Evolutionary conservation across 1,140 invertebrate genomes (phyloP).

Genomic region (Camponotus floridanus): DNA sequence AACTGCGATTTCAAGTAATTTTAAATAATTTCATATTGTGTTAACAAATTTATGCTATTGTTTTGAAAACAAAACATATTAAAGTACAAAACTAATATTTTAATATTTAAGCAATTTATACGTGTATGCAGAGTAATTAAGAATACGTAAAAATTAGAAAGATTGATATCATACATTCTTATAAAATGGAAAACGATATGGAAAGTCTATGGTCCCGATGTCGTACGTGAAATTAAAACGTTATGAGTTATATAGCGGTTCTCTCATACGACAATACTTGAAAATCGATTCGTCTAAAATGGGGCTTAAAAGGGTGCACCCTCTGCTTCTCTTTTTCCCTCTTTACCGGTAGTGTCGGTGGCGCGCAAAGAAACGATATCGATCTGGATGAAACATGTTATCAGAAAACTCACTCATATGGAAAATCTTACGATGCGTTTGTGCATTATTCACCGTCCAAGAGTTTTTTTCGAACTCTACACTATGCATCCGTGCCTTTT

Average conservation of each 20-base stretch:
- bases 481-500: slow-evolving; percentile 10
- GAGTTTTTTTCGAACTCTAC: slow-evolving; percentile 44
- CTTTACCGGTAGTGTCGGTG: slow-evolving; percentile 32
- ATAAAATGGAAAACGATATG: not conserved
- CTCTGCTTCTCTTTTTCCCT: slow-evolving; percentile 4
- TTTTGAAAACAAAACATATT: not conserved
- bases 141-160: not conserved
- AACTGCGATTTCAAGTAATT: not conserved
- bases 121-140: not conserved
- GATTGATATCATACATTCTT: not conserved
- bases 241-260: slow-evolving; percentile 4
- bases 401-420: slow-evolving; percentile 52
- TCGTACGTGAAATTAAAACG: slow-evolving; percentile 44
- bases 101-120: not conserved
- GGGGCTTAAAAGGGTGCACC: slow-evolving; percentile 42
- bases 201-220: not conserved
- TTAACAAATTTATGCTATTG: not conserved
- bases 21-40: not conserved
- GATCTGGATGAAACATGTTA: slow-evolving; percentile 54
- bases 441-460: slow-evolving; percentile 55
- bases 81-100: not conserved
- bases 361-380: slow-evolving; percentile 56
- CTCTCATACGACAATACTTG: slow-evolving; percentile 19
- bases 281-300: slow-evolving; percentile 62
- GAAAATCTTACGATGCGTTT: slow-evolving; percentile 61